These are phyloP conservation scores for Gymnobelideus leadbeateri DNA, from an alignment of 2,113 vertebrate genomes.

Conservation along the genomic window DNA sequence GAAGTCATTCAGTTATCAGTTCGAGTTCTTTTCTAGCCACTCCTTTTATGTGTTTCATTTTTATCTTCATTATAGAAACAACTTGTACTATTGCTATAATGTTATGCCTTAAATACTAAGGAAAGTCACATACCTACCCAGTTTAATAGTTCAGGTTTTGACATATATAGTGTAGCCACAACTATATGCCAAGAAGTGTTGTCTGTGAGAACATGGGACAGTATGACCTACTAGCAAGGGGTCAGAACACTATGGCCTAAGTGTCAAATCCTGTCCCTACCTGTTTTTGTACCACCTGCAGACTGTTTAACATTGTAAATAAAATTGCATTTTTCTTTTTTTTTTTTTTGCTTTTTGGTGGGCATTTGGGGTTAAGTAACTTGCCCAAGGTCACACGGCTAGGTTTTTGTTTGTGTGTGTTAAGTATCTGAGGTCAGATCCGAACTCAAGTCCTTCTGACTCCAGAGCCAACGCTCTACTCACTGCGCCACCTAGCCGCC, in stretches of 20 bases:
- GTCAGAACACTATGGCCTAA: too few species aligned
- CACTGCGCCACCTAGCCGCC: too few species aligned
- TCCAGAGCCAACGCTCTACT: too few species aligned
- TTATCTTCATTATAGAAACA: neutral
- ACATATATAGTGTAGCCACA: neutral
- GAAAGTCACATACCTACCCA: accelerated
- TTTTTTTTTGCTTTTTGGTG: too few species aligned
- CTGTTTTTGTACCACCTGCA: neutral
- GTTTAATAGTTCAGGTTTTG: neutral
- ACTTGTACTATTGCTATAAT: neutral
- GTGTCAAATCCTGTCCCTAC: too few species aligned
- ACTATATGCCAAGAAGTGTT: neutral
- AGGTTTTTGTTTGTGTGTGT: too few species aligned
- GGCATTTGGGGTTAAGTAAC: too few species aligned
- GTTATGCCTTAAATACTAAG: accelerated
- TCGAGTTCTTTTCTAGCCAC: neutral
- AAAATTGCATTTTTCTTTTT: too few species aligned
- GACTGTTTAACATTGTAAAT: neutral
- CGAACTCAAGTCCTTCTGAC: too few species aligned
- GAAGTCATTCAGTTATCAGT: neutral
- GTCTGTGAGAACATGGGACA: neutral
- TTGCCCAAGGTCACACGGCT: too few species aligned
- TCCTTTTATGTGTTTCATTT: neutral
- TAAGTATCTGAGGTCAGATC: too few species aligned
- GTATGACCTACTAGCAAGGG: neutral